These are phyloP conservation scores for Drosophila neocordata DNA, from an alignment of 1,140 invertebrate species.

Conservation along the genomic window DNA sequence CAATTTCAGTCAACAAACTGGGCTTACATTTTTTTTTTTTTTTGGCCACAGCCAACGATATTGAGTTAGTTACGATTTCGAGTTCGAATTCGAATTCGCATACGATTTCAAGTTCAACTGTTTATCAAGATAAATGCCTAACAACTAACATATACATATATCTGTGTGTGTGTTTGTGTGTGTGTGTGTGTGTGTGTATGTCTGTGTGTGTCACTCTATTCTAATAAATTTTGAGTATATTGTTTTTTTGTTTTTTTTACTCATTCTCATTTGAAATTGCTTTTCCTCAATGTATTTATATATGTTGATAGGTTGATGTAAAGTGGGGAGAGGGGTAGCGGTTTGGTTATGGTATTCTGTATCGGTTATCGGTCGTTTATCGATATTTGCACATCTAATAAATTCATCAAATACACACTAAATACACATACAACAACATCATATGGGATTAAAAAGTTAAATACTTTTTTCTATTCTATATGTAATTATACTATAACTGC, in stretches of 20 bases:
- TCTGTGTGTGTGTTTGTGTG: neutral
- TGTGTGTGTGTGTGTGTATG: neutral
- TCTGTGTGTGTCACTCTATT: neutral
- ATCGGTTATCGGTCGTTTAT: constrained; percentile 1
- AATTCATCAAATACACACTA: constrained; percentile 43
- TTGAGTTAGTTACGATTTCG: constrained; percentile 7
- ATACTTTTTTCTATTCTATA: constrained; percentile 1
- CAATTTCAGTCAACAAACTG: constrained; percentile 7
- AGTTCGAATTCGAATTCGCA: neutral
- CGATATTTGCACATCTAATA: constrained; percentile 29
- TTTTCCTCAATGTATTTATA: neutral
- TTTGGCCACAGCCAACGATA: constrained; percentile 1
- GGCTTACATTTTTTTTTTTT: neutral
- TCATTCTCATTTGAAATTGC: neutral
- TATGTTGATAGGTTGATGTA: neutral
- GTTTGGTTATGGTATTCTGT: too few species aligned
- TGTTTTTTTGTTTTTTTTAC: neutral
- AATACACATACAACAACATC: constrained; percentile 39
- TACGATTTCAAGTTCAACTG: neutral
- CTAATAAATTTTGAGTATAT: too few species aligned
- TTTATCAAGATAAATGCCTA: constrained; percentile 6
- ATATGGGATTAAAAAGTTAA: constrained; percentile 32
- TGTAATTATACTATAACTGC: neutral
- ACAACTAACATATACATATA: neutral
- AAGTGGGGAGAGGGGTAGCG: too few species aligned